Evolutionary conservation across 2,113 vertebrate species (phyloP).

Genomic region (Brienomyrus brachyistius): DNA sequence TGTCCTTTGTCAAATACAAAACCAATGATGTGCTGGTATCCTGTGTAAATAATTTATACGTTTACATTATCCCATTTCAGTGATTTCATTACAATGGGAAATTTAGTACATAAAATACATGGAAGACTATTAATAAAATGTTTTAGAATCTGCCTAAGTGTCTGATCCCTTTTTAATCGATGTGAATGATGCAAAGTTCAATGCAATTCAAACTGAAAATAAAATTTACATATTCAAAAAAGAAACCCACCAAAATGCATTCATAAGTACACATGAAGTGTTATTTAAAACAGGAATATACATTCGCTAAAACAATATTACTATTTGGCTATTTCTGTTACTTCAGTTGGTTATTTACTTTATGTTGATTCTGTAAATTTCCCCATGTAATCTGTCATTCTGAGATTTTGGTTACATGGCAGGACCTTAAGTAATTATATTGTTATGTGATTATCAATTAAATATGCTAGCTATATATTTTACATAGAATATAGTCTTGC

Average conservation of each 20-base stretch:
- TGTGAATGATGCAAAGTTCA: neutral
- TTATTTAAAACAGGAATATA: neutral
- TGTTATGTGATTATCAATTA: neutral
- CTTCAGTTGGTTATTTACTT: neutral
- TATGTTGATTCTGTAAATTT: neutral
- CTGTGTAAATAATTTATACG: constrained; percentile 31
- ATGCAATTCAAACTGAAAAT: neutral
- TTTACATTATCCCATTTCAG: neutral
- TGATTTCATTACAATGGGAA: constrained; percentile 13
- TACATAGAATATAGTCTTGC: neutral
- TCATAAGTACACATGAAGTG: neutral
- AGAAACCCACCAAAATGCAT: neutral
- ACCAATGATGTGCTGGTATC: constrained; percentile 31
- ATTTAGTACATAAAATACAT: neutral
- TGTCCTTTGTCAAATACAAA: constrained; percentile 19
- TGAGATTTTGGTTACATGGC: neutral
- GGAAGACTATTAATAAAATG: constrained; percentile 8
- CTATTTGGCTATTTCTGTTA: neutral
- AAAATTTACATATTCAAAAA: neutral
- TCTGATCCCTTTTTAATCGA: neutral
- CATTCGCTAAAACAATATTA: neutral
- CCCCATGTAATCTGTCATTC: neutral
- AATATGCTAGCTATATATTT: neutral
- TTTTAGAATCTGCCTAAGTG: neutral
- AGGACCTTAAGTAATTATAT: neutral